A percentile compares a stretch with the other conserved stretches of the same genome.
phyloP scores from a whole-genome alignment of 2,797 vertebrate species.

The Podarcis lilfordi region DNA sequence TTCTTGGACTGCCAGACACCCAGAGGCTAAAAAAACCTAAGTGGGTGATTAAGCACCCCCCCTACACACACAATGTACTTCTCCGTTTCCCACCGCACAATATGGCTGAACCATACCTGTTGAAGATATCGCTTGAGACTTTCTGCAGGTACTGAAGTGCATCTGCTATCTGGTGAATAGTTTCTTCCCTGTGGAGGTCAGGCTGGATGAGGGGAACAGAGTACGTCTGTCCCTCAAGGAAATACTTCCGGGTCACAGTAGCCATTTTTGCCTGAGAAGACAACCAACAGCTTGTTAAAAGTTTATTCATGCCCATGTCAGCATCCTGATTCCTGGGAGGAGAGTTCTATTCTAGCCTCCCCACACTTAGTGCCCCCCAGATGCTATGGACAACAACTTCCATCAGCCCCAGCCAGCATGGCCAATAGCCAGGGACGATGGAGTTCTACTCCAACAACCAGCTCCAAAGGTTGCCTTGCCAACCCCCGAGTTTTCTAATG shows the following conservation, averaged over 20 bases:
- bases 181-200: conserved; percentile 88
- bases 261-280: conserved; percentile 61
- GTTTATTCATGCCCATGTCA: neutral
- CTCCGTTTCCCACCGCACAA: fast-evolving
- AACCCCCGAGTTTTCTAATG: neutral
- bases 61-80: neutral
- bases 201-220: conserved; percentile 90
- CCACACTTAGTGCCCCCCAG: neutral
- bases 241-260: conserved; percentile 84
- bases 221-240: conserved; percentile 89
- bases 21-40: neutral
- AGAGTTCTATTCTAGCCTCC: neutral
- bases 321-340: neutral
- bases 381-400: neutral
- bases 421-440: too few species aligned
- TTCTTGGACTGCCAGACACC: neutral
- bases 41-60: neutral
- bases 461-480: neutral
- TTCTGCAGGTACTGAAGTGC: conserved; percentile 87
- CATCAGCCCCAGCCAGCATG: neutral
- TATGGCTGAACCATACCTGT: conserved; percentile 75
- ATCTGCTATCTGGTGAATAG: conserved; percentile 88
- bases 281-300: conserved; percentile 10
- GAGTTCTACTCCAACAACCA: neutral
- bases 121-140: conserved; percentile 92